phyloP scores from a whole-genome alignment of 2,888 invertebrate genomes.

The Augiades crinisus region DNA sequence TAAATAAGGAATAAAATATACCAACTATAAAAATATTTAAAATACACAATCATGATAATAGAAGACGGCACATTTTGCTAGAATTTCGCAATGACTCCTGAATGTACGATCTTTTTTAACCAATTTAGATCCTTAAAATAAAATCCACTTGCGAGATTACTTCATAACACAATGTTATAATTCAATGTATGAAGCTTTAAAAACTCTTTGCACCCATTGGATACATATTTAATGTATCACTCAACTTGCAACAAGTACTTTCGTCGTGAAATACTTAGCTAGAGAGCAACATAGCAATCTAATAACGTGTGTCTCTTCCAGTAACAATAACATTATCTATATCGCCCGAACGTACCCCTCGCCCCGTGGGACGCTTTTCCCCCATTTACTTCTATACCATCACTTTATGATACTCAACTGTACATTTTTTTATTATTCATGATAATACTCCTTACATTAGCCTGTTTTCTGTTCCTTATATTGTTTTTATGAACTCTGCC shows the following conservation, averaged over 20 bases:
- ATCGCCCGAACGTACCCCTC: constrained; percentile 38
- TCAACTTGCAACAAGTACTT: neutral
- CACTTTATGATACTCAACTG: constrained; percentile 72
- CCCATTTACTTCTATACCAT: constrained; percentile 72
- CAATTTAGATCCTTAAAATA: too few species aligned
- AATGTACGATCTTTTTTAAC: too few species aligned
- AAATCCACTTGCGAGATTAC: too few species aligned
- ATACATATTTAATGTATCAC: constrained; percentile 1
- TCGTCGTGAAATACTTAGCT: constrained; percentile 15
- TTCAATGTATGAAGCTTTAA: too few species aligned
- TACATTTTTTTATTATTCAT: constrained; percentile 72
- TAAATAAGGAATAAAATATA: too few species aligned
- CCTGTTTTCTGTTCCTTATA: constrained; percentile 51
- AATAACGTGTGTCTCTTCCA: constrained; percentile 32
- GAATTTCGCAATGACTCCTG: too few species aligned
- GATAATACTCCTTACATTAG: constrained; percentile 71
- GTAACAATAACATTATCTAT: constrained; percentile 34
- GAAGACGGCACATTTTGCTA: too few species aligned
- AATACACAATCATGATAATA: too few species aligned
- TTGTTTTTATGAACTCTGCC: constrained; percentile 47
- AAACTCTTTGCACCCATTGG: neutral
- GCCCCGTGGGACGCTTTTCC: constrained; percentile 61
- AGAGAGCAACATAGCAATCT: constrained; percentile 15
- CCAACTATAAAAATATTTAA: too few species aligned
- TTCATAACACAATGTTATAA: too few species aligned